Evolutionary conservation across 2,797 vertebrate genomes (phyloP), one percentile per base, ranked within the genome.

Genomic region (Hoplostethus atlanticus): DNA sequence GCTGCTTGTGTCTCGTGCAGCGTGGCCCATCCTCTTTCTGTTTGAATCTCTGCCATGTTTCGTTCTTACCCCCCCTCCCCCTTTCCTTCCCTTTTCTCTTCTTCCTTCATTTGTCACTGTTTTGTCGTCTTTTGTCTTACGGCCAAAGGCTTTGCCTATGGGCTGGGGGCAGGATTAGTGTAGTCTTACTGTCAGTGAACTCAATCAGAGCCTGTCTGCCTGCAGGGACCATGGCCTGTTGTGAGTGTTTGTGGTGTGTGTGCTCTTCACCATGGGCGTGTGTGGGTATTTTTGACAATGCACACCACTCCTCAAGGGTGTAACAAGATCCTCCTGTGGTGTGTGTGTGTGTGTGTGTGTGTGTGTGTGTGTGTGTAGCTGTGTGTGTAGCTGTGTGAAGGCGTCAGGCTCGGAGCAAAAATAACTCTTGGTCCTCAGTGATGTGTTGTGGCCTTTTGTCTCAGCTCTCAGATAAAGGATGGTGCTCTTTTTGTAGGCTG

Each of bases 381-480:
- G 51, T 62, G 61, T 62, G 61, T 71, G 77, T 71, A 75, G 72
- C 77, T 55, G 83, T 73, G 66, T 63, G 68, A 81, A 79, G 79
- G 44, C 38, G 30, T 72, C 61, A 44, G 13, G 83, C 83, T 84
- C 48, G 25, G 64, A 85, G 87, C 70, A 46, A 71, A 83, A 81
- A 74, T 86, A 84, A 84, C 79, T 90, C 81, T 59, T 4, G 2
- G 57, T 71, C 65, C 62, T 81, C 25, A 69, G 47, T 77, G 30
- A 53, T 72, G 59, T 80, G 74, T 85, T 69, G 47, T 64, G 59
- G 74, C 79, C 85, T 89, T 90, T 93, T 92, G 88, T 93, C 80
- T 88, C 68, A 47, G 52, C 72, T 77, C 65, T 59, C 67, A 79
- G 75, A 87, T 89, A 83, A 91, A 88, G 75, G 84, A 79, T 66